Evolutionary conservation across 2,797 vertebrate genomes (phyloP).

Genomic region (Platalea minor): DNA sequence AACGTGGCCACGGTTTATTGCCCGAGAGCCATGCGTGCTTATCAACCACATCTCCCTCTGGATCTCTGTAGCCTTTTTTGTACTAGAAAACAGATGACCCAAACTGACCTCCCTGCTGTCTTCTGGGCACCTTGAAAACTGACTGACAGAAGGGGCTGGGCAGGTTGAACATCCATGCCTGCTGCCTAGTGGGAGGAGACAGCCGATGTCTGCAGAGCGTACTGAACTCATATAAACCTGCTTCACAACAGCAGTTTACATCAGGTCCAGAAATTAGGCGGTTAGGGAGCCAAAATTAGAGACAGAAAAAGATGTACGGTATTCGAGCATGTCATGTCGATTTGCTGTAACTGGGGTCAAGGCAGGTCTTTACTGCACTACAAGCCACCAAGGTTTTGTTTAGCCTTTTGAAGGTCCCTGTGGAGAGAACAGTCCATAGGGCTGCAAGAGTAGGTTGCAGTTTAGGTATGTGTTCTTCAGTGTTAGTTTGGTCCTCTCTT

Average conservation of each 20-base stretch:
- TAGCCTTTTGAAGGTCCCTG: not conserved
- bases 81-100: not conserved
- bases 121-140: not conserved
- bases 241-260: not conserved
- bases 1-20: not conserved
- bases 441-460: not conserved
- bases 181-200: not conserved
- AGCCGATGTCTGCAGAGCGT: not conserved
- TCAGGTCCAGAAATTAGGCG: not conserved
- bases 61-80: not conserved
- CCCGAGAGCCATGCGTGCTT: not conserved
- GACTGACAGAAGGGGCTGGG: not conserved
- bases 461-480: not conserved
- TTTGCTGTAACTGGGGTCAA: not conserved
- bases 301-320: not conserved
- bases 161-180: not conserved
- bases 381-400: not conserved
- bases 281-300: conserved; percentile 4
- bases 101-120: not conserved
- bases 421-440: not conserved
- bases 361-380: not conserved
- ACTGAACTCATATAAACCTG: not conserved
- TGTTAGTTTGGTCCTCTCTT: not conserved
- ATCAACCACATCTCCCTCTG: not conserved
- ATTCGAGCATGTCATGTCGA: not conserved